Evolutionary conservation across 2,888 invertebrate species (phyloP), one percentile per base, ranked within the genome.

Genomic region (Tachystola acroxantha): DNA sequence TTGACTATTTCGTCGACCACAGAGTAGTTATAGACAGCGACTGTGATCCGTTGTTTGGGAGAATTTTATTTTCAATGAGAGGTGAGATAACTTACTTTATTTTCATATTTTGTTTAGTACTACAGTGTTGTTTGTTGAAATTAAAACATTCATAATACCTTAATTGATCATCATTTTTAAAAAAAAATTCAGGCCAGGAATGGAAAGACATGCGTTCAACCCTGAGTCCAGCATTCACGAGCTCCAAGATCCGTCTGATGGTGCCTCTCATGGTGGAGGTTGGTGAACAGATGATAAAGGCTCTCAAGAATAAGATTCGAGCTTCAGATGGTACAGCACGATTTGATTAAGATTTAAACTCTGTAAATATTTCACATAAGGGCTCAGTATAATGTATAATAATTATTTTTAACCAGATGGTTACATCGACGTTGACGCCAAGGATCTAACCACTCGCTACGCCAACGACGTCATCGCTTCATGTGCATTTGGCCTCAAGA

Each of bases 1-100:
- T 89, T 29, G 89, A 89, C 40, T 56, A 84, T 44, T 89, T 89
- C 48, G 43, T 79, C 0, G 88, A 89, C 53, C 88, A 88, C 48
- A 70, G 78, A 1, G 37, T 58, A 4, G 16, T 79, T 0, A 60
- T 87, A 3, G 58, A 68, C 3, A 67, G 78, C 10, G 57, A 66
- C 0, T 50, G 50, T 5, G 89, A 89, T 28, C 77, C 85, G 0
- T 48, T 90, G 1, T 88, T 89, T 48, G 82, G 77, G 0, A 86
- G 82, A 37, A 81, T 75, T 11, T 51, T 89, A 77, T 0, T 87
- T 89, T 52, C 88, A 7, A n/a, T 32, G 9, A 20, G 11, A 32
- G 32, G 32, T 32, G 22, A 6, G 10, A 20, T 6, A n/a, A n/a
- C n/a, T n/a, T n/a, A n/a, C n/a, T n/a, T n/a, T n/a, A n/a, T n/a